phyloP scores from a whole-genome alignment of 1,140 invertebrate species.

The Dendroctonus ponderosae region DNA sequence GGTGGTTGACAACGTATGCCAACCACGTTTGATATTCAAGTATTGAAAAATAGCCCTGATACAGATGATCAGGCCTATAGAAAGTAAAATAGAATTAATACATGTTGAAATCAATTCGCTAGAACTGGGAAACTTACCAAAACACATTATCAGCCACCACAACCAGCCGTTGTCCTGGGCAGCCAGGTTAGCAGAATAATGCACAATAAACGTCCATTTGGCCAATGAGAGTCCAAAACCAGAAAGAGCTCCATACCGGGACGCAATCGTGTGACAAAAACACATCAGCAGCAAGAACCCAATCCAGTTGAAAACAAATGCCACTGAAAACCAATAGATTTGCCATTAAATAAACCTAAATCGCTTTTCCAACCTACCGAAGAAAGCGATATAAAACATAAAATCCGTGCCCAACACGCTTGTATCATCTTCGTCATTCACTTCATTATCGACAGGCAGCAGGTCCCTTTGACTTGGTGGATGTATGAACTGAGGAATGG shows the following conservation, averaged over 20 bases:
- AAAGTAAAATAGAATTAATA: slow-evolving; percentile 27
- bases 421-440: slow-evolving; percentile 70
- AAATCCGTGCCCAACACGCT: slow-evolving; percentile 80
- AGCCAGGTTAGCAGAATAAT: slow-evolving; percentile 81
- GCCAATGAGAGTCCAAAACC: slow-evolving; percentile 89
- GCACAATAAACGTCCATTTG: slow-evolving; percentile 93
- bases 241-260: slow-evolving; percentile 86
- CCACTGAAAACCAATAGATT: slow-evolving; percentile 57
- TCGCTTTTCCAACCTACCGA: slow-evolving; percentile 58
- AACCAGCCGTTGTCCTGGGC: slow-evolving; percentile 84
- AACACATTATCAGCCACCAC: slow-evolving; percentile 87
- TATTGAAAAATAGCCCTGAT: slow-evolving; percentile 86
- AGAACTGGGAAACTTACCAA: slow-evolving; percentile 59
- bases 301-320: slow-evolving; percentile 93
- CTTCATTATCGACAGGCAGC: slow-evolving; percentile 70
- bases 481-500: slow-evolving; percentile 47
- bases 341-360: slow-evolving; percentile 4
- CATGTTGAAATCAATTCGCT: neutral
- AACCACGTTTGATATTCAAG: slow-evolving; percentile 84
- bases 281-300: slow-evolving; percentile 89
- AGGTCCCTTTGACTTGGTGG: slow-evolving; percentile 61
- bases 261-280: slow-evolving; percentile 91
- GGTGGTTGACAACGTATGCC: slow-evolving; percentile 79
- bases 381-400: slow-evolving; percentile 84
- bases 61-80: slow-evolving; percentile 78